These are phyloP conservation scores for Colaptes auratus DNA, from an alignment of 2,113 vertebrate genomes.

Conservation along the genomic window DNA sequence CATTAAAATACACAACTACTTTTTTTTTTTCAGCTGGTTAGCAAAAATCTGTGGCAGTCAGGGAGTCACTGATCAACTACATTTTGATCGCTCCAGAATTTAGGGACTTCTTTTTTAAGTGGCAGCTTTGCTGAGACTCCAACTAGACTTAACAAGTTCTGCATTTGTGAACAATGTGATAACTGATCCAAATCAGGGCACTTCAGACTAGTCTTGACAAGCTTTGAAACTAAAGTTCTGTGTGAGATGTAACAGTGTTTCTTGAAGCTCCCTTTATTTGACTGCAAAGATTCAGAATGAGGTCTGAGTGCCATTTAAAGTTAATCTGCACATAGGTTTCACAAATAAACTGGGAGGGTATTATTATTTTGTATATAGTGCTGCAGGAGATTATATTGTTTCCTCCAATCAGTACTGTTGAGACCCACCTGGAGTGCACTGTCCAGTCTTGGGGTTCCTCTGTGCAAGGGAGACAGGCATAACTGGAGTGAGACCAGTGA, in stretches of 20 bases:
- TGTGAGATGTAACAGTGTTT: background rate
- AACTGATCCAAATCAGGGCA: background rate
- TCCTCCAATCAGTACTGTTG: background rate
- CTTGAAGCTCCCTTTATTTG: background rate
- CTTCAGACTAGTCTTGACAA: background rate
- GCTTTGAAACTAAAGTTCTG: background rate
- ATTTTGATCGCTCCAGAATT: background rate
- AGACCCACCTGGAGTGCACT: background rate
- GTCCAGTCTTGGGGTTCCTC: background rate
- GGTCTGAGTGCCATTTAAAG: rapidly evolving
- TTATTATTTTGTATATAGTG: background rate
- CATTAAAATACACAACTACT: background rate
- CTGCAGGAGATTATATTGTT: rapidly evolving
- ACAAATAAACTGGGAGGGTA: background rate
- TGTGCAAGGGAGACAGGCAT: background rate
- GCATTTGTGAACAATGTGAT: background rate
- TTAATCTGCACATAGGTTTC: background rate
- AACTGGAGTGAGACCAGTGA: background rate
- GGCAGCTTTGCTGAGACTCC: background rate
- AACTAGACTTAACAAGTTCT: background rate
- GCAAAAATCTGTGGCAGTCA: background rate
- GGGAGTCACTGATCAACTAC: background rate
- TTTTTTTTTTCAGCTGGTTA: background rate
- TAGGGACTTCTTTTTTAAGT: background rate
- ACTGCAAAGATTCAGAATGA: background rate